These are phyloP conservation scores for Drosophila atroscutellata DNA, from an alignment of 2,888 invertebrate species.

Conservation along the genomic window DNA sequence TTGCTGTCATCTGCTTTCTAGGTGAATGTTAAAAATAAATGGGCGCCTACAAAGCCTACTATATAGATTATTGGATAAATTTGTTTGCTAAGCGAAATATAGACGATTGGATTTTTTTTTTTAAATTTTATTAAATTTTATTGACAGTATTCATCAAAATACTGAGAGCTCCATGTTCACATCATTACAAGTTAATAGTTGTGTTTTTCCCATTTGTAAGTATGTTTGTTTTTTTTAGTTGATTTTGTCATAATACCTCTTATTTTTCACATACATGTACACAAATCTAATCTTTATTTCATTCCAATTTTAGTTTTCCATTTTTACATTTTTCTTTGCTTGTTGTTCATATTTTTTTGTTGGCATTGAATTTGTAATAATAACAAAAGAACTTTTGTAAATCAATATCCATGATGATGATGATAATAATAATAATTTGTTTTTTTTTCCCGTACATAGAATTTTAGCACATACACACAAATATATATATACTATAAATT, in stretches of 20 bases:
- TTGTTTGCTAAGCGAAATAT: slow-evolving; percentile 1
- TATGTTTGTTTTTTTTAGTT: slow-evolving; percentile 65
- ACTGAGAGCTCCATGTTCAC: slow-evolving; percentile 85
- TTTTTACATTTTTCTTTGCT: slow-evolving; percentile 59
- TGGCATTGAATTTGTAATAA: slow-evolving; percentile 56
- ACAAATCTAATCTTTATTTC: slow-evolving; percentile 62
- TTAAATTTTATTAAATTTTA: slow-evolving; percentile 81
- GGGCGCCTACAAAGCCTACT: slow-evolving; percentile 27
- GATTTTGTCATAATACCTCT: slow-evolving; percentile 65
- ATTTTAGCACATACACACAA: slow-evolving; percentile 65
- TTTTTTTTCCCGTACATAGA: slow-evolving; percentile 37
- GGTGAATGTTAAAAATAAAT: slow-evolving; percentile 12
- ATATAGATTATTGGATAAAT: background rate
- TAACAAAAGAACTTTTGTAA: slow-evolving; percentile 46
- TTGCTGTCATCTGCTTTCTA: slow-evolving; percentile 30
- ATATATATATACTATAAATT: slow-evolving; percentile 74
- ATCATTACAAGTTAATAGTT: slow-evolving; percentile 83
- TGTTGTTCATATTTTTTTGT: slow-evolving; percentile 37
- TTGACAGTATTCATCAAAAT: slow-evolving; percentile 84
- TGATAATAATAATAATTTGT: slow-evolving; percentile 29
- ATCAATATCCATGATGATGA: slow-evolving; percentile 51
- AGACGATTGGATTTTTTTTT: slow-evolving; percentile 54
- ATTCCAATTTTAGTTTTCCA: slow-evolving; percentile 37
- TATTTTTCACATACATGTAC: slow-evolving; percentile 68
- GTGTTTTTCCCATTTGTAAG: slow-evolving; percentile 61